phyloP scores from a whole-genome alignment of 2,888 invertebrate species.

The Drosophila meridiana region DNA sequence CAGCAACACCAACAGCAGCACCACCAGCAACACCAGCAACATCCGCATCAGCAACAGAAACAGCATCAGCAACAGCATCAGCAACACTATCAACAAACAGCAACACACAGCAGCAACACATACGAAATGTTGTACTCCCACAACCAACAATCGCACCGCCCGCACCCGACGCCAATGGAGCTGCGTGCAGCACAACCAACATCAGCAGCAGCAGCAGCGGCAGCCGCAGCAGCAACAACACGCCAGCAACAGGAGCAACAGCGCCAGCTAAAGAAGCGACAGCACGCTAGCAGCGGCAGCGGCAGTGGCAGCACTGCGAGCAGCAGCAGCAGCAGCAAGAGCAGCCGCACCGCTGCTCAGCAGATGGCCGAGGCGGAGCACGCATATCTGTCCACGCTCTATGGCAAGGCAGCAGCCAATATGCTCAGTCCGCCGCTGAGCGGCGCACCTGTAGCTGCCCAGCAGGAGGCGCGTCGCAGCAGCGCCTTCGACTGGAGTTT shows the following conservation, averaged over 20 bases:
- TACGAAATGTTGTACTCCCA: constrained; percentile 85
- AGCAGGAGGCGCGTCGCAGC: constrained; percentile 43
- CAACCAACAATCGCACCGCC: constrained; percentile 62
- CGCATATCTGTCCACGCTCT: constrained; percentile 81
- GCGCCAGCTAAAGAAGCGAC: constrained; percentile 52
- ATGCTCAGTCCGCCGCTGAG: constrained; percentile 84
- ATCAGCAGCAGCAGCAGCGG: constrained; percentile 39
- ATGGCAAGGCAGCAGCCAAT: constrained; percentile 81
- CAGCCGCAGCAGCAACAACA: constrained; percentile 43
- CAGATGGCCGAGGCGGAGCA: constrained; percentile 82
- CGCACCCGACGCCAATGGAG: constrained; percentile 19
- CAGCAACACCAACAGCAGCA: constrained; percentile 47
- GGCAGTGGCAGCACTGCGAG: neutral
- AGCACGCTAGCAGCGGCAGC: constrained; percentile 37
- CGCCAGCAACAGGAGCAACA: constrained; percentile 50
- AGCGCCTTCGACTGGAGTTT: constrained; percentile 30
- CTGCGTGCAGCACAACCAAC: constrained; percentile 4
- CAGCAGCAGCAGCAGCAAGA: constrained; percentile 34
- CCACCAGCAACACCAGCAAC: constrained; percentile 54
- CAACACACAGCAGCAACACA: constrained; percentile 63
- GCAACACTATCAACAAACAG: constrained; percentile 49
- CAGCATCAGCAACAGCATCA: constrained; percentile 39
- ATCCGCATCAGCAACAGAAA: constrained; percentile 18
- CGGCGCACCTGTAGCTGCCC: constrained; percentile 37
- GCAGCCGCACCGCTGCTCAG: constrained; percentile 65